These are phyloP conservation scores for Trachemys scripta DNA, from an alignment of 2,113 vertebrate species.

Conservation along the genomic window DNA sequence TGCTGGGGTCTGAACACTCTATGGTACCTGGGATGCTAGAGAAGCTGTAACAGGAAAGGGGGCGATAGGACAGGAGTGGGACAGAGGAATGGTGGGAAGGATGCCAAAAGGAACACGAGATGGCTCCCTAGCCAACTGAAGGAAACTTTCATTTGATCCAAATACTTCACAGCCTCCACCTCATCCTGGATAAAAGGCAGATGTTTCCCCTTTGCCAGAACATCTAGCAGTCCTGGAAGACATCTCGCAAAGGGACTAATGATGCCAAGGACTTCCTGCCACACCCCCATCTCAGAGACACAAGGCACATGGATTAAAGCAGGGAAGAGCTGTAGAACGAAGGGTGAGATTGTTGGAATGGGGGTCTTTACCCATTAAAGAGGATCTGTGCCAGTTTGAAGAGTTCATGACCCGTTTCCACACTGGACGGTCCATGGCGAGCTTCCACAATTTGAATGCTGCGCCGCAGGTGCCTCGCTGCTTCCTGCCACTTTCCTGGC, in stretches of 20 bases:
- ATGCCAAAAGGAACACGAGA: background rate
- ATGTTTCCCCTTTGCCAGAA: background rate
- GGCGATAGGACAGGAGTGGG: background rate
- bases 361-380: constrained; percentile 90
- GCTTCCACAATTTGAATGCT: constrained; percentile 82
- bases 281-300: background rate
- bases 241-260: background rate
- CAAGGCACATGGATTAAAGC: background rate
- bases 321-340: background rate
- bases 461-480: constrained; percentile 85
- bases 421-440: constrained; percentile 88
- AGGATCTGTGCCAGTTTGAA: constrained; percentile 94
- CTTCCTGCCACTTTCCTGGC: constrained; percentile 89
- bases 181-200: background rate
- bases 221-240: background rate
- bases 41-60: background rate
- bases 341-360: background rate
- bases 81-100: background rate
- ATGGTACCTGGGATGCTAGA: background rate
- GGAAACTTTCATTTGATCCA: background rate
- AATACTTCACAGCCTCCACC: background rate
- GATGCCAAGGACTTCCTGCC: background rate
- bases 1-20: background rate
- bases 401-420: constrained; percentile 91
- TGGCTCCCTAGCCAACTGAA: background rate